These are phyloP conservation scores for Monoplex corrugatus DNA, from an alignment of 2,888 invertebrate genomes.

Conservation along the genomic window DNA sequence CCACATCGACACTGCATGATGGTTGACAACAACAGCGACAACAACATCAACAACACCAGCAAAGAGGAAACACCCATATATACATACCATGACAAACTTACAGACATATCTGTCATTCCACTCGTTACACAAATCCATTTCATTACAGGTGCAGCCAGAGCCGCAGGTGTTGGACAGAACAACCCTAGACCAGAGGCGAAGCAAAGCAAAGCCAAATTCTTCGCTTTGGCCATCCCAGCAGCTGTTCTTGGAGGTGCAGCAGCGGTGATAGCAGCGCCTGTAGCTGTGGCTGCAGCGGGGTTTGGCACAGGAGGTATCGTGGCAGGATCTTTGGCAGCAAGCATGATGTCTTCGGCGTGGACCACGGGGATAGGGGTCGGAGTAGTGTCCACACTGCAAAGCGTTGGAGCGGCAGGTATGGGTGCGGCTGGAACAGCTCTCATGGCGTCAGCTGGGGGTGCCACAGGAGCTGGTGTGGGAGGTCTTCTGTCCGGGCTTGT, in stretches of 20 bases:
- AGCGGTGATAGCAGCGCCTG: not conserved
- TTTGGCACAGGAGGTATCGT: not conserved
- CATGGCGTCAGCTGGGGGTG: not conserved
- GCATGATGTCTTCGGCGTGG: slow-evolving; percentile 14
- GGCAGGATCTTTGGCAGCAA: not conserved
- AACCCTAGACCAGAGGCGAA: too few species aligned
- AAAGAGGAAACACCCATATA: too few species aligned
- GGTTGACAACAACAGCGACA: too few species aligned
- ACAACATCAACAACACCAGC: too few species aligned
- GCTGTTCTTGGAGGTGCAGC: not conserved
- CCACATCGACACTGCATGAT: too few species aligned
- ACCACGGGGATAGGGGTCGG: not conserved
- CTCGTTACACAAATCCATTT: too few species aligned
- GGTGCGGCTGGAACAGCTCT: not conserved
- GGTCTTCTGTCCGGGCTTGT: not conserved
- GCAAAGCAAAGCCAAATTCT: too few species aligned
- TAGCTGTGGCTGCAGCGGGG: not conserved
- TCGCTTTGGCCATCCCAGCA: not conserved
- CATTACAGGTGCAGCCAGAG: too few species aligned
- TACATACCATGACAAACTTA: too few species aligned
- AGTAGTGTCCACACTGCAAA: not conserved
- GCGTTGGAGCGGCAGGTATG: not conserved
- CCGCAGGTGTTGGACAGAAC: too few species aligned
- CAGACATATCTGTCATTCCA: too few species aligned
- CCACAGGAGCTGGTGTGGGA: not conserved